phyloP scores from a whole-genome alignment of 2,113 vertebrate genomes.

The Gallinago paraguaiae region DNA sequence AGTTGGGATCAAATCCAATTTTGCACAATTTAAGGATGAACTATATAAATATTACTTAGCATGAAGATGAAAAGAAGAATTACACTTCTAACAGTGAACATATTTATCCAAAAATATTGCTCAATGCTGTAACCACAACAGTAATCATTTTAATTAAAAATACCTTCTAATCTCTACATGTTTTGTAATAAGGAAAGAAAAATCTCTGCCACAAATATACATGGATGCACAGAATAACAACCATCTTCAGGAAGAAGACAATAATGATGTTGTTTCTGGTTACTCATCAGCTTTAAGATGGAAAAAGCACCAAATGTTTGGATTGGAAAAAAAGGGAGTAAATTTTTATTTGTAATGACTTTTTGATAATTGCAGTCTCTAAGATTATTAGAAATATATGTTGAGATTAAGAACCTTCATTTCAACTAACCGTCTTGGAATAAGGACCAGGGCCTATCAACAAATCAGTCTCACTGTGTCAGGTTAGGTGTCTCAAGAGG shows the following conservation, averaged over 20 bases:
- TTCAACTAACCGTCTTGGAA: not conserved
- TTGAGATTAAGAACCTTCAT: not conserved
- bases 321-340: not conserved
- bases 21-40: conserved; percentile 66
- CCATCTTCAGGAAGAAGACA: not conserved
- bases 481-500: not conserved
- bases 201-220: not conserved
- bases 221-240: not conserved
- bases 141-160: conserved; percentile 77
- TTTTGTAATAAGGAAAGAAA: conserved; percentile 44
- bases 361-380: not conserved
- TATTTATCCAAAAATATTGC: conserved; percentile 74
- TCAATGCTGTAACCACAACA: conserved; percentile 65
- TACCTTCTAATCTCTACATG: conserved; percentile 49
- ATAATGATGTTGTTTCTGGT: not conserved
- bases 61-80: conserved; percentile 71
- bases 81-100: conserved; percentile 59
- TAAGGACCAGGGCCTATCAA: not conserved
- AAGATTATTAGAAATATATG: not conserved
- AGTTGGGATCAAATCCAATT: conserved; percentile 68
- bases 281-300: not conserved
- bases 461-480: not conserved
- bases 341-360: not conserved
- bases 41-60: conserved; percentile 65
- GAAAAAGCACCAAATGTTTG: not conserved